phyloP scores from a whole-genome alignment of 2,797 vertebrate genomes.

The Labeo calbasu region DNA sequence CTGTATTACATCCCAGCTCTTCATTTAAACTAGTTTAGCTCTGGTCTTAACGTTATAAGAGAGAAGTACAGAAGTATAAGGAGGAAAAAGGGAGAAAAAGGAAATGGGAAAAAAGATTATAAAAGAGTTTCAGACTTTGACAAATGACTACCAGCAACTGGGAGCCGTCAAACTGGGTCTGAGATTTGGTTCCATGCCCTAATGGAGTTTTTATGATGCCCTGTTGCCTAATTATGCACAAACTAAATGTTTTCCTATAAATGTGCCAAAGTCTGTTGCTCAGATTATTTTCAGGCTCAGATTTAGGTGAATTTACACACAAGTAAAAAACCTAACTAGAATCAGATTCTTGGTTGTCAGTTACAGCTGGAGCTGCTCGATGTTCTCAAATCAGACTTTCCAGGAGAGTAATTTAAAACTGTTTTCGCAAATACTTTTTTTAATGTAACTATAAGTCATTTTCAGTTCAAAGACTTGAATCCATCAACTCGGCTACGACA shows the following conservation, averaged over 20 bases:
- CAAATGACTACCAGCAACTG: background rate
- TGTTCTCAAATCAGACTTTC: slow-evolving; percentile 4
- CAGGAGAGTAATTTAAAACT: background rate
- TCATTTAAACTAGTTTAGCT: slow-evolving; percentile 39
- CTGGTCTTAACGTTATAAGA: background rate
- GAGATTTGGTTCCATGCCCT: slow-evolving; percentile 30
- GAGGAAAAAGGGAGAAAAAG: background rate
- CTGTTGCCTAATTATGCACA: slow-evolving; percentile 8
- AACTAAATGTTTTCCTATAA: background rate
- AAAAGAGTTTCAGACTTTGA: slow-evolving; percentile 32
- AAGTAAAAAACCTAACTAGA: background rate
- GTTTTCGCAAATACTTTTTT: background rate
- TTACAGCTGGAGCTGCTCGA: background rate
- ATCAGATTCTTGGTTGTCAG: slow-evolving; percentile 13
- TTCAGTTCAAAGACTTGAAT: slow-evolving; percentile 30
- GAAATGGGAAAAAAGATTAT: slow-evolving; percentile 1
- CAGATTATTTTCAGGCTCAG: background rate
- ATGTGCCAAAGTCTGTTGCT: slow-evolving; percentile 2
- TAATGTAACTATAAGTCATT: slow-evolving; percentile 15
- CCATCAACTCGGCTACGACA: background rate
- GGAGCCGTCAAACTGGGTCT: slow-evolving; percentile 16
- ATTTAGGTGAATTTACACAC: slow-evolving; percentile 1
- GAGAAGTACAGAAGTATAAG: background rate
- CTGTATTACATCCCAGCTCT: slow-evolving; percentile 27
- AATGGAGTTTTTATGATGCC: slow-evolving; percentile 39